Percentiles rank a stretch among this genome's conserved stretches.
Evolutionary conservation across 2,888 invertebrate species (phyloP).

Genomic region (Antheraea yamamai): DNA sequence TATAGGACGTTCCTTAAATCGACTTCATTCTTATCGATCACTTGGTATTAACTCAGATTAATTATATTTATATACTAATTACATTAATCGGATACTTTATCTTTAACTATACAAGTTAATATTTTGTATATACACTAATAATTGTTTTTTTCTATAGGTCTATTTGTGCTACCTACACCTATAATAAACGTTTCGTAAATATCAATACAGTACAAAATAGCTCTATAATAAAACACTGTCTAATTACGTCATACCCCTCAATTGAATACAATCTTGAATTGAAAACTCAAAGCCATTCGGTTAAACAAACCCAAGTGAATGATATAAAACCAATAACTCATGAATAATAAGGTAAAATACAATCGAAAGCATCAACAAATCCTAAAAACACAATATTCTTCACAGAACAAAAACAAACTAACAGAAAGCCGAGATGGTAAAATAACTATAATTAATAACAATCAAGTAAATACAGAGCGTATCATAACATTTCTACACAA

Average conservation of each 20-base stretch:
- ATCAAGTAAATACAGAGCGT: background rate
- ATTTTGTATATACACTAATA: too few species aligned
- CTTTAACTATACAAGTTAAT: too few species aligned
- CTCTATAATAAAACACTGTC: too few species aligned
- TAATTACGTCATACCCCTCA: too few species aligned
- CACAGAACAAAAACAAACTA: background rate
- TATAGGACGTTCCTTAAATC: background rate
- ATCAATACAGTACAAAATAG: background rate
- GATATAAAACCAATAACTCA: background rate
- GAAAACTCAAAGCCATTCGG: background rate
- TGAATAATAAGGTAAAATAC: background rate
- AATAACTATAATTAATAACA: too few species aligned
- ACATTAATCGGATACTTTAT: background rate
- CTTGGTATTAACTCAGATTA: background rate
- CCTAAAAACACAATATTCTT: background rate
- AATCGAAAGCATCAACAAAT: background rate
- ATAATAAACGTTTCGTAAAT: background rate
- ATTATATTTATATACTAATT: background rate
- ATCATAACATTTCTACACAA: conserved; percentile 24
- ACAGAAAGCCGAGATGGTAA: background rate
- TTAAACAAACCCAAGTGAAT: too few species aligned
- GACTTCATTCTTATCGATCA: background rate
- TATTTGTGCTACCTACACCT: background rate
- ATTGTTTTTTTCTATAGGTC: too few species aligned
- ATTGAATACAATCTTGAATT: too few species aligned